Evolutionary conservation across 1,140 invertebrate genomes (phyloP).

Genomic region (Solenopsis invicta): DNA sequence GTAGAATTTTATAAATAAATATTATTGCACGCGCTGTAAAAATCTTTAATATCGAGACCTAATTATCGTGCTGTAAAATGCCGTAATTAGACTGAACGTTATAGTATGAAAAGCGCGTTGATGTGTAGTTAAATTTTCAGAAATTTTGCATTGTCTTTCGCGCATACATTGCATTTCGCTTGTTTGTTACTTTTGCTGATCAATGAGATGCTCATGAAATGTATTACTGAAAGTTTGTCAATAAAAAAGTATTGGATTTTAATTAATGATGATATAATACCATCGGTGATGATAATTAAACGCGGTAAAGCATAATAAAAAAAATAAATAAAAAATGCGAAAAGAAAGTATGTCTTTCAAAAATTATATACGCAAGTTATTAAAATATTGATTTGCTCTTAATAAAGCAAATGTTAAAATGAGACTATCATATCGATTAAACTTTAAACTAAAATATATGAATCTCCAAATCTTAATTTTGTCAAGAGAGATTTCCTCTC

Average conservation of each 20-base stretch:
- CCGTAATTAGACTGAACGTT: slow-evolving; percentile 45
- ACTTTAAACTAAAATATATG: not conserved
- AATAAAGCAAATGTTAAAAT: not conserved
- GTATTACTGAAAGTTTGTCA: not conserved
- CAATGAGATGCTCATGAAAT: slow-evolving; percentile 32
- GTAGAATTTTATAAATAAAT: slow-evolving; percentile 23
- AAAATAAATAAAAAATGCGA: not conserved
- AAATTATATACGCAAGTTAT: slow-evolving; percentile 16
- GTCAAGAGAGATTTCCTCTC: not conserved
- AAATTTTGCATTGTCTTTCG: slow-evolving; percentile 46
- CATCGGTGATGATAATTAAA: not conserved
- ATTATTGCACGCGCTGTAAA: slow-evolving; percentile 34
- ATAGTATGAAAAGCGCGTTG: slow-evolving; percentile 24
- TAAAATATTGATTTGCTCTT: slow-evolving; percentile 1
- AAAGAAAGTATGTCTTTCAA: not conserved
- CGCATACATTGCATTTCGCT: slow-evolving; percentile 14
- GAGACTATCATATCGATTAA: not conserved
- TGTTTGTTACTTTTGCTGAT: slow-evolving; percentile 34
- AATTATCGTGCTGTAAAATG: slow-evolving; percentile 33
- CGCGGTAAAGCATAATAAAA: not conserved
- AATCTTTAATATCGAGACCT: slow-evolving; percentile 1
- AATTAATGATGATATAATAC: slow-evolving; percentile 22
- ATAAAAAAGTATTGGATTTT: slow-evolving; percentile 36
- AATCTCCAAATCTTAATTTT: not conserved
- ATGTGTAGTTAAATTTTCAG: slow-evolving; percentile 17